Evolutionary conservation across 2,888 invertebrate species (phyloP), one percentile per base, ranked within the genome.

Genomic region (Metalampra italica): DNA sequence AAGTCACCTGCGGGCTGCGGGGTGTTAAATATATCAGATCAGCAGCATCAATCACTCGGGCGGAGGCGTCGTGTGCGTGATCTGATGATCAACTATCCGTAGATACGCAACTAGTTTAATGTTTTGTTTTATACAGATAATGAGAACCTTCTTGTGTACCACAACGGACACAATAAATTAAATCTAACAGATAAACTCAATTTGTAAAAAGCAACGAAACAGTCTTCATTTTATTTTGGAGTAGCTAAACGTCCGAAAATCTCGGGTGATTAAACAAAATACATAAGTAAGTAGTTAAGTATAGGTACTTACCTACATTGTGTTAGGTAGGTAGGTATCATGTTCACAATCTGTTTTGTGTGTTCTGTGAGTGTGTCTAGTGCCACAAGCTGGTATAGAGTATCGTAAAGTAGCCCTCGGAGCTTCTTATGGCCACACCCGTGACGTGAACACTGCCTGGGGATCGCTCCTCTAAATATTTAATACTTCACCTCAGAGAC

Each of bases 391-490:
- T 34, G 2, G 14, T 36, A n/a, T n/a, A 51, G 53, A 54, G 52
- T 53, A 53, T 62, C 62, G 56, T 64, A 71, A 64, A 70, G 60
- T 61, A 56, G 54, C 53, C 62, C 55, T 57, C 48, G 49, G 51
- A 56, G 55, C 49, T 46, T 61, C 59, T 59, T 64, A 62, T 53
- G 50, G 59, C 48, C 58, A 57, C 60, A 62, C 60, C 62, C 61
- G 55, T 59, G 56, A 56, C 56, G 57, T 59, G 62, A 70, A 65
- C 62, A 64, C 65, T 63, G 65, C 57, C 67, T 51, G 57, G 64
- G 68, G 73, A 75, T 69, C 64, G 60, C 51, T 60, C 56, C 55
- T 59, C 57, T 71, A 64, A 74, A 72, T 73, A 70, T 66, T 72
- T 66, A 55, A 69, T 59, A 54, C 55, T 67, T n/a, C 36, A n/a